phyloP scores from a whole-genome alignment of 35 echinoderm and acorn worm species.

The Lytechinus pictus region DNA sequence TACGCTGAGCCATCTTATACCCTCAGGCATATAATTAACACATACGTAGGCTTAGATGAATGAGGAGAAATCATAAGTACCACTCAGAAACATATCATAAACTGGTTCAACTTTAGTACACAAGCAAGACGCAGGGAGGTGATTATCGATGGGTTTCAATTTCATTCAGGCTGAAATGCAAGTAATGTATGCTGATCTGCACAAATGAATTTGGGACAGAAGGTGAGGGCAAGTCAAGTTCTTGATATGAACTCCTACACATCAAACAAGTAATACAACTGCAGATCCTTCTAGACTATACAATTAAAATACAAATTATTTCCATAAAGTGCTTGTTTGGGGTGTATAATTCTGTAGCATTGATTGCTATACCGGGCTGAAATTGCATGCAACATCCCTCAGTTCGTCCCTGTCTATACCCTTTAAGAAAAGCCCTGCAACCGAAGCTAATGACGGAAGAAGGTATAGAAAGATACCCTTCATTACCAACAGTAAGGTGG shows the following conservation, averaged over 20 bases:
- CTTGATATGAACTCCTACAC: neutral
- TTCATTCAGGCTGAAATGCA: neutral
- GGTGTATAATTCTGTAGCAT: neutral
- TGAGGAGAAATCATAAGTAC: too few species aligned
- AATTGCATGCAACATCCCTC: neutral
- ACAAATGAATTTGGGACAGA: neutral
- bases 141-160: neutral
- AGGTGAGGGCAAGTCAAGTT: neutral
- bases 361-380: neutral
- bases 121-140: neutral
- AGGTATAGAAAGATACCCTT: neutral
- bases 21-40: too few species aligned
- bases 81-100: too few species aligned
- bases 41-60: too few species aligned
- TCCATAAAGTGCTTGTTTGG: neutral
- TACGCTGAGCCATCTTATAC: too few species aligned
- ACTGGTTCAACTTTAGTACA: too few species aligned
- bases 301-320: neutral
- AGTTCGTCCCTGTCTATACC: neutral
- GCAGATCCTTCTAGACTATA: neutral
- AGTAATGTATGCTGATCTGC: neutral
- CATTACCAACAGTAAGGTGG: neutral
- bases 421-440: neutral
- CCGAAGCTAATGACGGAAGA: neutral
- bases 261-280: neutral